Evolutionary conservation across 1,140 invertebrate species (phyloP).

Genomic region (Magallana angulata): DNA sequence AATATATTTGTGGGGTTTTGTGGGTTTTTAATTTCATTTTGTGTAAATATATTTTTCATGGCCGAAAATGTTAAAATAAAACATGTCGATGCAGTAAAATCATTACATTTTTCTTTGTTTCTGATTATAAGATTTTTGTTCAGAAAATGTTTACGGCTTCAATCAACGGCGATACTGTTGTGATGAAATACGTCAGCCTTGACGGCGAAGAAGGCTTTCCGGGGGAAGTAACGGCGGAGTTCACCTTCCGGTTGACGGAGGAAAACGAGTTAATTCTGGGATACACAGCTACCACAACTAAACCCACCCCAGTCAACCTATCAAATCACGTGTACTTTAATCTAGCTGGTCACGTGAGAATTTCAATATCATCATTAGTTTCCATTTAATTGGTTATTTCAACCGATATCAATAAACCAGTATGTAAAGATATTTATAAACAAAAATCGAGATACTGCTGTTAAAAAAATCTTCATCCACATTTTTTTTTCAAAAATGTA

Average conservation of each 20-base stretch:
- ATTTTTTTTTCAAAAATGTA: no score
- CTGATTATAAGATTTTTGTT: background rate
- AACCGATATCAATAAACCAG: no score
- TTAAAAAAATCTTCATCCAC: no score
- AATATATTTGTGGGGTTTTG: no score
- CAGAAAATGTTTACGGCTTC: constrained; percentile 75
- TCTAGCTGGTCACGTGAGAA: constrained; percentile 87
- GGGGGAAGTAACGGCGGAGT: constrained; percentile 84
- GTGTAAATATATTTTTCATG: background rate
- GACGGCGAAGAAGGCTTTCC: constrained; percentile 94
- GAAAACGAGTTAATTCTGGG: constrained; percentile 87
- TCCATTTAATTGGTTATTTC: no score
- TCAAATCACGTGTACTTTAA: constrained; percentile 98
- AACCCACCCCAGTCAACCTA: constrained; percentile 91
- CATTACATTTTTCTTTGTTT: no score
- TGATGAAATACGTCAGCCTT: constrained; percentile 83
- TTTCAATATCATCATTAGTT: background rate
- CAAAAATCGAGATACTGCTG: no score
- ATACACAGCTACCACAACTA: constrained; percentile 87
- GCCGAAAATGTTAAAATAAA: background rate
- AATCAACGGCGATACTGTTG: constrained; percentile 73
- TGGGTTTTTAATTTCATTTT: no score
- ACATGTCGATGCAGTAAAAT: no score
- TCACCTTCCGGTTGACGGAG: constrained; percentile 87
- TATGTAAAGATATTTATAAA: no score